A percentile compares a stretch with the other conserved stretches of the same genome.
phyloP scores from a whole-genome alignment of 2,113 vertebrate genomes.

The Indri indri region DNA sequence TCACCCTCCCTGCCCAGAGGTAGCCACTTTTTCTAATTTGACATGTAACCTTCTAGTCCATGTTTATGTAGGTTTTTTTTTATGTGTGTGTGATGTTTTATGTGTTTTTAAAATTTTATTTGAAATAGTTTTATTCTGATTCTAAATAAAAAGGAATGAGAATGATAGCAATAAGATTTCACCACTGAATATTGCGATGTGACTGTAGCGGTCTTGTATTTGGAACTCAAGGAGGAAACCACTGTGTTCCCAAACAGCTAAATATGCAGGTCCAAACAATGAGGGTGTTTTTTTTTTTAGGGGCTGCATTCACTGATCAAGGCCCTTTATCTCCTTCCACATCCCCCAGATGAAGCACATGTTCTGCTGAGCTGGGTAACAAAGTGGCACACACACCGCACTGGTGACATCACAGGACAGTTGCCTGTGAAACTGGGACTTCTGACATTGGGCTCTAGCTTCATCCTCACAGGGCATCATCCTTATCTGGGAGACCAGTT shows the following conservation, averaged over 20 bases:
- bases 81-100: no score
- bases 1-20: no score
- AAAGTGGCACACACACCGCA: conserved; percentile 90
- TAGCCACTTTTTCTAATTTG: no score
- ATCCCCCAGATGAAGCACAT: conserved; percentile 89
- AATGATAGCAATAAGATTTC: conserved; percentile 88
- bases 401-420: conserved; percentile 91
- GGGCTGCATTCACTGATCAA: conserved; percentile 88
- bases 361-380: conserved; percentile 89
- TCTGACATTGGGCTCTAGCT: conserved; percentile 90
- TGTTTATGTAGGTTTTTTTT: no score
- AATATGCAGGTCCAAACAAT: conserved; percentile 88
- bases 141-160: conserved; percentile 89
- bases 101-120: conserved; percentile 88
- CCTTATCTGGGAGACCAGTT: conserved; percentile 98
- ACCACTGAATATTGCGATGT: conserved; percentile 86
- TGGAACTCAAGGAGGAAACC: conserved; percentile 85
- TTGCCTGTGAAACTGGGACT: conserved; percentile 93
- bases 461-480: conserved; percentile 95
- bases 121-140: conserved; percentile 88
- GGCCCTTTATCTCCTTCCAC: conserved; percentile 90
- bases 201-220: conserved; percentile 87
- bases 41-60: no score
- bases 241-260: conserved; percentile 89
- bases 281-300: conserved; percentile 79